phyloP scores from a whole-genome alignment of 2,113 vertebrate genomes.

The Phalacrocorax carbo region DNA sequence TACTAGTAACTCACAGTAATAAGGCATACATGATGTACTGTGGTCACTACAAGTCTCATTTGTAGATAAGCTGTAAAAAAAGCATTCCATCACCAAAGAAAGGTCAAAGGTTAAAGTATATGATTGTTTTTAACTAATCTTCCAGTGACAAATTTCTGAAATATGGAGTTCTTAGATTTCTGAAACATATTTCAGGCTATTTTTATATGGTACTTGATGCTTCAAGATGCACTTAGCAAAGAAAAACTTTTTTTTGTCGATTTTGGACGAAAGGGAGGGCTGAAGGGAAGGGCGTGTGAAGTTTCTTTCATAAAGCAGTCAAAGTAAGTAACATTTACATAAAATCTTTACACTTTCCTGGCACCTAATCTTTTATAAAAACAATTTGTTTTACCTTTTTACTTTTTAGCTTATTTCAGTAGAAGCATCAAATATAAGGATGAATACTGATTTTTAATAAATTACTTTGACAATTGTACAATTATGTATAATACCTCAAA shows the following conservation, averaged over 20 bases:
- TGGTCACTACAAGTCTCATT: slow-evolving; percentile 8
- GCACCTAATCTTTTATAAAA: not conserved
- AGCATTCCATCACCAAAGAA: slow-evolving; percentile 13
- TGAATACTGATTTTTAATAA: not conserved
- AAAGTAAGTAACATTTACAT: not conserved
- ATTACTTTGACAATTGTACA: not conserved
- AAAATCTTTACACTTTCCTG: not conserved
- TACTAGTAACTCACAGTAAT: slow-evolving; percentile 21
- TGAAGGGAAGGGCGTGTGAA: not conserved
- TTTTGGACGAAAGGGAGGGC: not conserved
- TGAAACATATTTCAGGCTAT: not conserved
- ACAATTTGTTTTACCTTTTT: not conserved
- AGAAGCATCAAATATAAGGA: not conserved
- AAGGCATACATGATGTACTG: slow-evolving; percentile 11
- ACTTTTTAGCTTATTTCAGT: not conserved
- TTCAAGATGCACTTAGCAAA: not conserved
- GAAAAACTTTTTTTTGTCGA: not conserved
- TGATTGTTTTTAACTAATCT: slow-evolving; percentile 19
- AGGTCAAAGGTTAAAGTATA: slow-evolving; percentile 9
- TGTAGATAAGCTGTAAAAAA: not conserved
- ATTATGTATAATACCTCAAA: not conserved
- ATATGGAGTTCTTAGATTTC: not conserved
- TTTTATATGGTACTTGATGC: not conserved
- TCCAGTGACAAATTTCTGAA: not conserved
- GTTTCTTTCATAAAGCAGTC: not conserved